A percentile compares a stretch with the other conserved stretches of the same genome.
phyloP scores from a whole-genome alignment of 2,113 vertebrate genomes.

The Brevimyrus niger region DNA sequence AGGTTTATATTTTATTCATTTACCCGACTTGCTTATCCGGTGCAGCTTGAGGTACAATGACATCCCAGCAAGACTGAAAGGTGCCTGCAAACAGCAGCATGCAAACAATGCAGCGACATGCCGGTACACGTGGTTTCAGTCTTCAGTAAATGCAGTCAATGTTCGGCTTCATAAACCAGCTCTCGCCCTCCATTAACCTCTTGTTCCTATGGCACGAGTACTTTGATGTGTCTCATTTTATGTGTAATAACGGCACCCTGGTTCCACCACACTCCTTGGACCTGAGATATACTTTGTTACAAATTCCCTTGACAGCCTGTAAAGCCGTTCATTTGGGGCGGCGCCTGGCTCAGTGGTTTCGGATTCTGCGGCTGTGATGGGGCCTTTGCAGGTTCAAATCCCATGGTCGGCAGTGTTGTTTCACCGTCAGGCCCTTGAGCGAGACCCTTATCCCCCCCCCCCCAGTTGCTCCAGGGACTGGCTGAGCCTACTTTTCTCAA shows the following conservation, averaged over 20 bases:
- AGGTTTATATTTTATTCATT: conserved; percentile 2
- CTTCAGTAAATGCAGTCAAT: background rate
- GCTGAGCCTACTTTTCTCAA: background rate
- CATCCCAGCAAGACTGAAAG: background rate
- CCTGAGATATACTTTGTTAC: background rate
- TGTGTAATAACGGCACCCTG: background rate
- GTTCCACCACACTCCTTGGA: background rate
- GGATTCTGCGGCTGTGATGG: background rate
- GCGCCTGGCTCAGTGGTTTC: background rate
- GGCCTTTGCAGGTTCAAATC: background rate
- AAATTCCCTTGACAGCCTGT: background rate
- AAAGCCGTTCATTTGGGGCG: background rate
- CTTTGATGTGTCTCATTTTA: background rate
- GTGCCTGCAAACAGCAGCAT: background rate
- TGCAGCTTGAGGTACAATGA: background rate
- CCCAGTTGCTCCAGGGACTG: background rate
- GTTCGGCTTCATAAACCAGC: background rate
- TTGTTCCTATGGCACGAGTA: background rate
- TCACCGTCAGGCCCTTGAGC: background rate
- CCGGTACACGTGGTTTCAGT: background rate
- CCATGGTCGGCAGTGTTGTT: background rate
- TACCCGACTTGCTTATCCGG: background rate
- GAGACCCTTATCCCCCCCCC: background rate
- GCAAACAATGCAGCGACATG: background rate
- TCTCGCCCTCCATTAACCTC: background rate